Conservation (phyloP, 2,797 vertebrate species). For the Thripadectes ignobilis region DNA sequence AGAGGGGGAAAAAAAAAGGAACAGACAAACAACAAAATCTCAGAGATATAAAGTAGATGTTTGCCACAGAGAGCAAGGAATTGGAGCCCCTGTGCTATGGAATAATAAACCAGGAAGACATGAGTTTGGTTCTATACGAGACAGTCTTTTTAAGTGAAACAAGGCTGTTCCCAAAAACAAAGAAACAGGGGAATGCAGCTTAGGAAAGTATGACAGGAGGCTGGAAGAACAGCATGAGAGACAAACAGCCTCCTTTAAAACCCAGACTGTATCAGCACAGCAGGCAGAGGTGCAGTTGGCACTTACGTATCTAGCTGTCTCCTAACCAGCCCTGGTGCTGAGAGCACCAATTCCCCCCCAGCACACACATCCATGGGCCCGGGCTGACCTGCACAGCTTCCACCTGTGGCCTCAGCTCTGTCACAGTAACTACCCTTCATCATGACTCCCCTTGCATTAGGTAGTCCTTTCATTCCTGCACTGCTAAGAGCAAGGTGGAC, state of each 20-base stretch:
- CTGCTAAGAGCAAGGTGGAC: not conserved
- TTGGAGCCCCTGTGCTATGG: not conserved
- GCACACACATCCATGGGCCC: rapidly evolving
- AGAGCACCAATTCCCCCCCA: not conserved
- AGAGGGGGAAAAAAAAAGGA: not conserved
- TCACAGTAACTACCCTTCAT: not conserved
- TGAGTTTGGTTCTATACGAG: not conserved
- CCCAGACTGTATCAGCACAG: not conserved
- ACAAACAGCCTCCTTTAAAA: not conserved
- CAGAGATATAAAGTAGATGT: not conserved
- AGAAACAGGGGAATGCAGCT: not conserved
- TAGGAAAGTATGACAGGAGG: not conserved
- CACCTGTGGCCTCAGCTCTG: not conserved
- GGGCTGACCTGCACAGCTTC: not conserved
- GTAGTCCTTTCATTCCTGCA: not conserved
- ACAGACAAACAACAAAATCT: not conserved
- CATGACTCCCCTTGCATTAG: not conserved
- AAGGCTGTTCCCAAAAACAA: constrained; percentile 2
- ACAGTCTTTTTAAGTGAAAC: not conserved
- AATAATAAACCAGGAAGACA: not conserved
- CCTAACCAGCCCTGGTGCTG: not conserved
- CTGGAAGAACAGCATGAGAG: not conserved
- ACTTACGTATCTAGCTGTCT: not conserved
- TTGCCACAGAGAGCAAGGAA: not conserved
- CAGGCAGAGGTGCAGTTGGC: not conserved